Base-by-base conservation (phyloP, 2,888 invertebrate species). In the Scaptodrosophila latifasciaeformis region DNA sequence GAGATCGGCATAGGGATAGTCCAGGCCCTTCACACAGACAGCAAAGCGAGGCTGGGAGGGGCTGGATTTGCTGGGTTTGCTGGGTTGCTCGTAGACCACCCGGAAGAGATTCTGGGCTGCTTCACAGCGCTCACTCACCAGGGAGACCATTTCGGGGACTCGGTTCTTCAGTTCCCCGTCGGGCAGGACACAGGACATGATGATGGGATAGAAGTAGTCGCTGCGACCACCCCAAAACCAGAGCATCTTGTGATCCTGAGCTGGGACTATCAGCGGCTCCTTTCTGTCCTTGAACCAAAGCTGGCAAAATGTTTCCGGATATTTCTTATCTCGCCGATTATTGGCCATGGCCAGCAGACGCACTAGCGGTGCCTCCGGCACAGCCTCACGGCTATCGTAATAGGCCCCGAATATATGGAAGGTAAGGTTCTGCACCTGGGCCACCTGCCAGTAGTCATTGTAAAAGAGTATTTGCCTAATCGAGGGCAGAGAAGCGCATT, bases 211-310 rank as follows among this genome's bases (percentile, higher is more conserved):
- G 82, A 93, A 92, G 50, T 93, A 92, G 27, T 92, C 91, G 78
- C 94, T 91, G 72, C 92, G 91, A 86, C 95, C 94, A 44, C 95
- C 96, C 95, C 96, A 96, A 84, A 93, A 91, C 96, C 96, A 96
- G 74, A 96, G 93, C 83, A 95, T 94, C 82, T 94, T 95, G 87
- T 96, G 95, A 84, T 95, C 94, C 61, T 92, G 90, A 18, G 91
- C 92, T 71, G 92, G 91, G 4, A 92, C 90, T 15, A 93, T 89
- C 2, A 92, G 91, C 0, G 96, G 94, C 66, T 92, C 92, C 44
- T 90, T 90, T 61, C 91, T 91, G 19, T 91, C 91, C 70, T 93
- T 92, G 86, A 92, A 95, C 96, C 95, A 96, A 62, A 96, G 89
- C 85, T 94, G 96, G 84, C 95, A 96, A 86, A 91, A 92, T 6